phyloP scores from a whole-genome alignment of 2,797 vertebrate species.

The Morelia viridis region DNA sequence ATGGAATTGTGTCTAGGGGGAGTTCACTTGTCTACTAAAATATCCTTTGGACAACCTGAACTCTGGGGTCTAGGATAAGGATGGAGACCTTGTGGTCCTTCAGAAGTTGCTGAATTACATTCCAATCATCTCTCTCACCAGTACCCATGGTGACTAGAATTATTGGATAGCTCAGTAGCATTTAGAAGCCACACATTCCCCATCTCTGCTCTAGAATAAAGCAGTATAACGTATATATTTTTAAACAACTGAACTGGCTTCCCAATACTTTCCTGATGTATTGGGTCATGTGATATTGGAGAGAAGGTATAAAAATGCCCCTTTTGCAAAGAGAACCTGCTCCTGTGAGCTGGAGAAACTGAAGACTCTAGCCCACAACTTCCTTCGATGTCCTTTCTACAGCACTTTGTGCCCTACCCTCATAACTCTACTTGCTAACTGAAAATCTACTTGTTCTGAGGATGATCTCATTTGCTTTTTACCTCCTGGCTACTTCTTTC shows the following conservation, averaged over 20 bases:
- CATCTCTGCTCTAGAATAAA: not conserved
- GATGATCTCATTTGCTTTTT: not conserved
- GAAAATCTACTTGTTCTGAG: not conserved
- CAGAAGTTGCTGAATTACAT: not conserved
- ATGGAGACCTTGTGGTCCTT: not conserved
- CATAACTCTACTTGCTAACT: not conserved
- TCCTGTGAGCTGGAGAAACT: not conserved
- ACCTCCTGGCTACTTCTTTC: not conserved
- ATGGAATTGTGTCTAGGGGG: not conserved
- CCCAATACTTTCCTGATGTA: not conserved
- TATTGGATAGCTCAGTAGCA: not conserved
- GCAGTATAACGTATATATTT: not conserved
- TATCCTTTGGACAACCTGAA: not conserved
- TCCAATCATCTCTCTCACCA: not conserved
- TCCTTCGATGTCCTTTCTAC: not conserved
- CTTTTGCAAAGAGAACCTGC: not conserved
- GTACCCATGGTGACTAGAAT: not conserved
- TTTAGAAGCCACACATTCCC: not conserved
- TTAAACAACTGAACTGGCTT: not conserved
- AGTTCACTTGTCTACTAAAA: not conserved
- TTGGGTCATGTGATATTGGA: not conserved
- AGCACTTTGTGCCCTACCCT: not conserved
- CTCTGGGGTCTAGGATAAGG: not conserved
- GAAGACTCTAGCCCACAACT: not conserved
- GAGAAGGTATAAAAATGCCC: not conserved